Percentiles rank a stretch among this genome's conserved stretches.
Conservation (phyloP, 2,888 invertebrate species). For the Ophion costatus region DNA sequence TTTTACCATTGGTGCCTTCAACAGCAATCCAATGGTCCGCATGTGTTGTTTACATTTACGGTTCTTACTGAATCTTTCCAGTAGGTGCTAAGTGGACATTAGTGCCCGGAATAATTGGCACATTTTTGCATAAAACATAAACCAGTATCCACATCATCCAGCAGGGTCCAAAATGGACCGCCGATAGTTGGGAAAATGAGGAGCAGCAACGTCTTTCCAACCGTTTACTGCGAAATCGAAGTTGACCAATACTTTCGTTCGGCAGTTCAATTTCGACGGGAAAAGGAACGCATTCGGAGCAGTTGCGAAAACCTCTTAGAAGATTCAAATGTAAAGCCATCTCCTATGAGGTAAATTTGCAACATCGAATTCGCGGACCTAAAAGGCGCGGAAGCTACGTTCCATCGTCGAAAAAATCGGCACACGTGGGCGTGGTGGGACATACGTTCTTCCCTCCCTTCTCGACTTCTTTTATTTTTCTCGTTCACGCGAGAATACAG, state of each 20-base stretch:
- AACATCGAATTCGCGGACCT: neutral
- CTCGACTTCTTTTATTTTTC: slow-evolving; percentile 49
- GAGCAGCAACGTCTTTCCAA: no score
- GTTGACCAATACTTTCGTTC: no score
- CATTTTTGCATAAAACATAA: neutral
- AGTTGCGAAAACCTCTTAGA: neutral
- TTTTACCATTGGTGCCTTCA: neutral
- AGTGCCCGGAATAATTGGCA: neutral
- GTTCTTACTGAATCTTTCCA: neutral
- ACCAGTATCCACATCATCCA: neutral
- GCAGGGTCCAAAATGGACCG: no score
- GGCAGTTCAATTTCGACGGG: no score
- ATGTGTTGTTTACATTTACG: neutral
- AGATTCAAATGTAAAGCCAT: neutral
- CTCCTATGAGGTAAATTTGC: neutral
- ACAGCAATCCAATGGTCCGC: neutral
- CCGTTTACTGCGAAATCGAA: no score
- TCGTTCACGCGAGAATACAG: slow-evolving; percentile 62
- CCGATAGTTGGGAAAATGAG: no score
- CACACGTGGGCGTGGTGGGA: slow-evolving; percentile 67
- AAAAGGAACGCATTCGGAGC: no score
- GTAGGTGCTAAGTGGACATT: neutral
- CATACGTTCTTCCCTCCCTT: slow-evolving; percentile 60
- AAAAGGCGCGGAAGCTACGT: slow-evolving; percentile 58
- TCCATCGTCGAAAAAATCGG: slow-evolving; percentile 59